Evolutionary conservation across 1,140 invertebrate genomes (phyloP).

Genomic region (Lepidurus couesii): DNA sequence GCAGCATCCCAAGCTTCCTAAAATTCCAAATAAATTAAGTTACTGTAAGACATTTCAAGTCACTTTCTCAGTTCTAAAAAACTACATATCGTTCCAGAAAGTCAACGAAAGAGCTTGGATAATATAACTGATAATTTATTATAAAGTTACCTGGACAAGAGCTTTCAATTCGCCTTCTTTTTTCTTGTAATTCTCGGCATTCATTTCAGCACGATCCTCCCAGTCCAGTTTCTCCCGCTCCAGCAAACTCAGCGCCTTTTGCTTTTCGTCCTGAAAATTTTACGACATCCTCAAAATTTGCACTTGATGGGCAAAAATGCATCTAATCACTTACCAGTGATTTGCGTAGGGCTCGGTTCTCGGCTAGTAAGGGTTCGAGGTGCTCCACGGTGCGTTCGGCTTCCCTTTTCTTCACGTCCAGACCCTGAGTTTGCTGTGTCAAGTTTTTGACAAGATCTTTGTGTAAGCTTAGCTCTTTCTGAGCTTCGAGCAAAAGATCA

Average conservation of each 20-base stretch:
- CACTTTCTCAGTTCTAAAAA: too few relatives aligned
- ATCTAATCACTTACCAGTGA: background rate
- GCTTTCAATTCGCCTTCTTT: background rate
- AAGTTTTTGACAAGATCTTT: background rate
- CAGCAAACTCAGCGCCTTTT: background rate
- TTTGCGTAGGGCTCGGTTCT: background rate
- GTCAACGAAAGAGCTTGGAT: too few relatives aligned
- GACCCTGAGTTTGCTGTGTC: background rate
- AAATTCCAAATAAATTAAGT: background rate
- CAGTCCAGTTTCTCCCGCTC: background rate
- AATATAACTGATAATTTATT: background rate
- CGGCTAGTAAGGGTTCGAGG: background rate
- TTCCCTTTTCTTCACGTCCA: background rate
- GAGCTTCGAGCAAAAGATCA: background rate
- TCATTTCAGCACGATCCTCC: background rate
- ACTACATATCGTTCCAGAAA: too few relatives aligned
- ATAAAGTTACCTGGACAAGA: background rate
- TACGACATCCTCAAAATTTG: too few relatives aligned
- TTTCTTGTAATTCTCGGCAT: background rate
- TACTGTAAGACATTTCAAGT: background rate
- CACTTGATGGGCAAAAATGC: too few relatives aligned
- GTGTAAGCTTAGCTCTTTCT: background rate
- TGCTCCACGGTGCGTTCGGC: background rate
- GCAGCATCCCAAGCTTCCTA: background rate
- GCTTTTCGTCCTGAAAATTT: background rate